Evolutionary conservation across 1,140 invertebrate genomes (phyloP).

Genomic region (Drosophila mojavensis): DNA sequence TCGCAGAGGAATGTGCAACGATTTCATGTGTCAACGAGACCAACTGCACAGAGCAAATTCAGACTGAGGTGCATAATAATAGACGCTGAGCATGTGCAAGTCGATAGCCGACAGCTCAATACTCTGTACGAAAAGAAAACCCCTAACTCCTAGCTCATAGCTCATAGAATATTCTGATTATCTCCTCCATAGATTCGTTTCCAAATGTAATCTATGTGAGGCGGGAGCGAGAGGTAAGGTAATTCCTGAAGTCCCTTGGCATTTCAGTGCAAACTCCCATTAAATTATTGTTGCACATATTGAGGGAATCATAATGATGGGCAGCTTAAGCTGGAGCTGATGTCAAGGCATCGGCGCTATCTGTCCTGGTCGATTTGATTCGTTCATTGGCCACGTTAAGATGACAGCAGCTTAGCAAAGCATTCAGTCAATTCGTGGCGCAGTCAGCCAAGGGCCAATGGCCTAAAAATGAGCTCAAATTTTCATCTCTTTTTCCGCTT

Average conservation of each 20-base stretch:
- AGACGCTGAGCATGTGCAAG: slow-evolving; percentile 4
- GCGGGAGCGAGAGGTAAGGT: too few species aligned
- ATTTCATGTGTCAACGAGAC: slow-evolving; percentile 40
- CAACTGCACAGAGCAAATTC: slow-evolving; percentile 19
- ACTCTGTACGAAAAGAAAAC: background rate
- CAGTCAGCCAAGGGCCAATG: background rate
- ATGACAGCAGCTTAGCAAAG: slow-evolving; percentile 6
- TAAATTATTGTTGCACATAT: background rate
- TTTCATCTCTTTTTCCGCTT: slow-evolving; percentile 6
- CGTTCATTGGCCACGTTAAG: slow-evolving; percentile 4
- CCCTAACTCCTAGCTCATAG: too few species aligned
- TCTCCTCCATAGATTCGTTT: too few species aligned
- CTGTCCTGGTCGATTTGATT: background rate
- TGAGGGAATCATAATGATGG: background rate
- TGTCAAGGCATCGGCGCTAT: background rate
- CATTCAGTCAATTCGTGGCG: too few species aligned
- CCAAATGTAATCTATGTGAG: too few species aligned
- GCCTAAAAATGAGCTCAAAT: background rate
- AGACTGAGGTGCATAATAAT: slow-evolving; percentile 41
- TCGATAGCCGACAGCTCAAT: background rate
- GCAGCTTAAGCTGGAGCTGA: background rate
- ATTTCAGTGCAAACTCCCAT: too few species aligned
- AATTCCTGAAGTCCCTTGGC: too few species aligned
- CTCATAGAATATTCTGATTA: too few species aligned
- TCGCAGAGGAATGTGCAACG: slow-evolving; percentile 28